Conservation (phyloP, 2,797 vertebrate species). For the Enteromius afrohamiltoni region DNA sequence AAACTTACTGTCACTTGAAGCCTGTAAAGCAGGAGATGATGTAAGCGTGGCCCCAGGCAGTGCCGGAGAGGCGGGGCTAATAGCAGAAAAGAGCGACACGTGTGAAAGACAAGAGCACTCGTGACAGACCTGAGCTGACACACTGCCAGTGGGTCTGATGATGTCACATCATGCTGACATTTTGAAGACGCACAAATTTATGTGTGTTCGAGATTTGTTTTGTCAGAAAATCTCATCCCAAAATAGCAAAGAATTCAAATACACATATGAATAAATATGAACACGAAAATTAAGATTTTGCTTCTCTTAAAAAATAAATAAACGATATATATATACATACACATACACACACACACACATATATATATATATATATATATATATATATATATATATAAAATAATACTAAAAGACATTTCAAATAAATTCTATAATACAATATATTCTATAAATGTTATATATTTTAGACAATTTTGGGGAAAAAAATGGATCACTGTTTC, state of each 20-base stretch:
- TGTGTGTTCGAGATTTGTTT: background rate
- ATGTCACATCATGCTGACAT: conserved; percentile 28
- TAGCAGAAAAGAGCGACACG: conserved; percentile 5
- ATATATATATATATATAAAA: too few species aligned
- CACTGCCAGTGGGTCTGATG: conserved; percentile 30
- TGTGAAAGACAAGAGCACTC: conserved; percentile 17
- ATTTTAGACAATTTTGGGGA: background rate
- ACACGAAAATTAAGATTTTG: background rate
- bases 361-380: too few species aligned
- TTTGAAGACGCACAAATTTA: background rate
- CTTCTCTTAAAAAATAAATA: too few species aligned
- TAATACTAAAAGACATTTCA: too few species aligned
- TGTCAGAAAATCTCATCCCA: background rate
- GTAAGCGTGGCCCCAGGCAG: background rate
- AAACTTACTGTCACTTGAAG: conserved; percentile 33
- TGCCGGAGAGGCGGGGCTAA: conserved; percentile 17
- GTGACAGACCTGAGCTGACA: conserved; percentile 36
- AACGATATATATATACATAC: too few species aligned
- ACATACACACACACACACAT: too few species aligned
- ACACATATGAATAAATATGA: background rate
- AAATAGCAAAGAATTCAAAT: background rate
- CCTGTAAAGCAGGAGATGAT: conserved; percentile 16
- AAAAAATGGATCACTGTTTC: background rate
- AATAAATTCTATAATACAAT: background rate
- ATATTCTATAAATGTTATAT: background rate